Conservation (phyloP, 2,113 vertebrate genomes). For the Ictalurus furcatus region DNA sequence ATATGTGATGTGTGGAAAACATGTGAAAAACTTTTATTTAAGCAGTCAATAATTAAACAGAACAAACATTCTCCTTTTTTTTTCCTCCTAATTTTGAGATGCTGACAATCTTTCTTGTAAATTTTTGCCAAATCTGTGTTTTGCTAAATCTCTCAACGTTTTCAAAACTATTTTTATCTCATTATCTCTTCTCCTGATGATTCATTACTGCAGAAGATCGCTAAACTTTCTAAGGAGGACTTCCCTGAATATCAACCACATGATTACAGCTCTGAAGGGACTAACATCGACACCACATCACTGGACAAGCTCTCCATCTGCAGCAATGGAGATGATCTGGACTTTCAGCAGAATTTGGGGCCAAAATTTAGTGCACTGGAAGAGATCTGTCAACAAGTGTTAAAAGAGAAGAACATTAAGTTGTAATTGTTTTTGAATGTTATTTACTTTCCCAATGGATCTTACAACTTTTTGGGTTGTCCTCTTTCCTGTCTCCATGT, state of each 20-base stretch:
- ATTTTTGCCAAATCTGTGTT: no score
- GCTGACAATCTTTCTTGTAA: neutral
- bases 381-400: conserved; percentile 52
- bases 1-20: no score
- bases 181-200: neutral
- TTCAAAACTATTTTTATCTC: neutral
- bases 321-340: conserved; percentile 48
- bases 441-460: neutral
- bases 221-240: neutral
- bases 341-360: conserved; percentile 68
- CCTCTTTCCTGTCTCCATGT: neutral
- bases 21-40: neutral
- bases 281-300: conserved; percentile 53
- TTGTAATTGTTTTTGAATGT: conserved; percentile 36
- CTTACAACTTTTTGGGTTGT: neutral
- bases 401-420: conserved; percentile 43
- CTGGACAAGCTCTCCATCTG: conserved; percentile 60
- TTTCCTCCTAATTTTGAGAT: neutral
- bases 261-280: conserved; percentile 70
- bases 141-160: no score
- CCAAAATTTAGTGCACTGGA: conserved; percentile 65
- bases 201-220: conserved; percentile 63
- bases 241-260: conserved; percentile 41
- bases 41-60: neutral
- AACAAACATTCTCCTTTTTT: no score